These are phyloP conservation scores for Coregonus suidteri DNA, from an alignment of 2,797 vertebrate genomes.

Conservation along the genomic window DNA sequence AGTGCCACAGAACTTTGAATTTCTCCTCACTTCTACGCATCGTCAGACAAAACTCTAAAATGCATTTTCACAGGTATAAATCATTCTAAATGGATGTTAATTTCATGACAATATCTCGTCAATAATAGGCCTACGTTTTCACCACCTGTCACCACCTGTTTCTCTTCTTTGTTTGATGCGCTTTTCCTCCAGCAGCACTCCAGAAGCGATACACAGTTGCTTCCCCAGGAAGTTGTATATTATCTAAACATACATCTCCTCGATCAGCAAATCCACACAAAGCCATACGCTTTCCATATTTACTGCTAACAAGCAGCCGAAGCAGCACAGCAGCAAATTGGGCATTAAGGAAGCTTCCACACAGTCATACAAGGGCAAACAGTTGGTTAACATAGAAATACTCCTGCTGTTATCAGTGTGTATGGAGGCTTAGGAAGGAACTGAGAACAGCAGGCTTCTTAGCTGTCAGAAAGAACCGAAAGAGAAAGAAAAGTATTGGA, in stretches of 20 bases:
- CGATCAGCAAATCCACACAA: neutral
- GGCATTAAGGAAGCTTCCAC: conserved; percentile 38
- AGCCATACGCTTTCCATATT: conserved; percentile 43
- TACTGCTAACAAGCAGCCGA: conserved; percentile 38
- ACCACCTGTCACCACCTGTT: neutral
- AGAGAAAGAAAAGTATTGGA: neutral
- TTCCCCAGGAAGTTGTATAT: neutral
- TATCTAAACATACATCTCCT: neutral
- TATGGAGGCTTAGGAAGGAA: neutral
- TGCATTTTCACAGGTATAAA: neutral
- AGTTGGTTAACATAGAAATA: conserved; percentile 49
- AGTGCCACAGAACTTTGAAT: neutral
- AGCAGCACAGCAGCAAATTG: conserved; percentile 29
- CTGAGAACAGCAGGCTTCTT: conserved; percentile 1
- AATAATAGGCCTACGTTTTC: neutral
- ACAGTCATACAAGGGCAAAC: conserved; percentile 55
- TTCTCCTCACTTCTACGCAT: neutral
- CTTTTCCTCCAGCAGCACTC: neutral
- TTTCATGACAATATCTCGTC: neutral
- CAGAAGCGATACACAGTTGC: too few species aligned
- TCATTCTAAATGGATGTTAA: too few species aligned
- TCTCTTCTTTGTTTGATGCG: neutral
- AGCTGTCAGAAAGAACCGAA: conserved; percentile 38
- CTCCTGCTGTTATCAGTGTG: conserved; percentile 46
- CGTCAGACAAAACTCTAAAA: neutral